These are phyloP conservation scores for Drosophila truncata DNA, from an alignment of 1,140 invertebrate genomes.

Conservation along the genomic window DNA sequence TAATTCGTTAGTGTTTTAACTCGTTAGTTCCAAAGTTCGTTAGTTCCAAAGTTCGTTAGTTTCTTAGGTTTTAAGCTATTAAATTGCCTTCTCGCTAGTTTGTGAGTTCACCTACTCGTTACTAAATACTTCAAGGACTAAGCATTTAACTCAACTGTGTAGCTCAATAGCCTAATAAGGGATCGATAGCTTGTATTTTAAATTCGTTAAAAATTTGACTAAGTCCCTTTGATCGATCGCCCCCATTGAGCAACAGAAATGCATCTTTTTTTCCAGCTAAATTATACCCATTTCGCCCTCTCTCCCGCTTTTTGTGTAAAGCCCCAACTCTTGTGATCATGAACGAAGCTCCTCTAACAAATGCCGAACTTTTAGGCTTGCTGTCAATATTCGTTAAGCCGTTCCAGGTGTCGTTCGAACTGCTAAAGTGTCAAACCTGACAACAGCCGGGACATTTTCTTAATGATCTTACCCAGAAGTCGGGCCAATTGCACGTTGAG, in stretches of 20 bases:
- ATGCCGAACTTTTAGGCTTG: slow-evolving; percentile 77
- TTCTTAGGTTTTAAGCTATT: too few species aligned
- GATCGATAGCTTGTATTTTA: background rate
- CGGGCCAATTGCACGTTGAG: slow-evolving; percentile 35
- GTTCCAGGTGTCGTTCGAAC: slow-evolving; percentile 72
- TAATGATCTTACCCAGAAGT: slow-evolving; percentile 73
- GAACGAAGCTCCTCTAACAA: slow-evolving; percentile 45
- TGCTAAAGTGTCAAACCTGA: slow-evolving; percentile 82
- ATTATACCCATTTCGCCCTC: slow-evolving; percentile 6
- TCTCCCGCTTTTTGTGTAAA: background rate
- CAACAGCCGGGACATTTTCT: slow-evolving; percentile 81
- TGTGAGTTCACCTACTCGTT: too few species aligned
- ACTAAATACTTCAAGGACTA: background rate
- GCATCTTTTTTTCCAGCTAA: slow-evolving; percentile 15
- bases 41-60: too few species aligned
- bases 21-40: too few species aligned
- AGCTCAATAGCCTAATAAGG: too few species aligned
- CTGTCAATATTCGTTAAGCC: slow-evolving; percentile 83
- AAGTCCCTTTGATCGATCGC: slow-evolving; percentile 59
- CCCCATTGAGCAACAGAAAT: slow-evolving; percentile 55
- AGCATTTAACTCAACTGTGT: background rate
- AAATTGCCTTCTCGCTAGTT: too few species aligned
- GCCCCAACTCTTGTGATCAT: background rate
- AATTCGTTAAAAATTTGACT: background rate
- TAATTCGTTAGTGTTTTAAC: too few species aligned